phyloP scores from a whole-genome alignment of 2,113 vertebrate species.

The Kobus ellipsiprymnus region DNA sequence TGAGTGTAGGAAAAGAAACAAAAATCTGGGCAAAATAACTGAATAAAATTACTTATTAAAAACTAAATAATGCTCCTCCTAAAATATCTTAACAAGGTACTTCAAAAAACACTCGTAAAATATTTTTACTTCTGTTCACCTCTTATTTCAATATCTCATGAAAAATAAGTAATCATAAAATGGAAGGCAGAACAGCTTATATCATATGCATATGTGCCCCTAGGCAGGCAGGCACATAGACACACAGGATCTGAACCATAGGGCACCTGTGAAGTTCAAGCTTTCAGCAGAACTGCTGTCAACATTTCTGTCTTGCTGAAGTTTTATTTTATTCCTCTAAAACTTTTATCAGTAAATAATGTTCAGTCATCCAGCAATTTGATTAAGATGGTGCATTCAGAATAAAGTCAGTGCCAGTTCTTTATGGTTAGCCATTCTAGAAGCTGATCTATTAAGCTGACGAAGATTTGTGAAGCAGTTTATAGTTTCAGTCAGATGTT shows the following conservation, averaged over 20 bases:
- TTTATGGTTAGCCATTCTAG: constrained; percentile 34
- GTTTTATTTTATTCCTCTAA: constrained; percentile 51
- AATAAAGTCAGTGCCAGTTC: constrained; percentile 9
- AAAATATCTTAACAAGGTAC: background rate
- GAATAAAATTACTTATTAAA: background rate
- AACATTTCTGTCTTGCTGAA: constrained; percentile 7
- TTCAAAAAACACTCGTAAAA: background rate
- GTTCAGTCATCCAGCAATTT: constrained; percentile 54
- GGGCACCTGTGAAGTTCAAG: background rate
- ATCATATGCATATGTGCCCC: accelerated
- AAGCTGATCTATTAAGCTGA: background rate
- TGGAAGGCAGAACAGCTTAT: background rate
- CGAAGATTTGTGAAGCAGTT: constrained; percentile 28
- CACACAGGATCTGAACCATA: background rate
- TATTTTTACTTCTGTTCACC: background rate
- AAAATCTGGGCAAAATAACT: background rate
- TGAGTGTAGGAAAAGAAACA: background rate
- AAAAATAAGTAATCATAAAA: background rate
- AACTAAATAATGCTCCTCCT: background rate
- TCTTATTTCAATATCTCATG: background rate
- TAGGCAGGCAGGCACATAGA: accelerated
- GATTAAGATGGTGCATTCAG: constrained; percentile 44
- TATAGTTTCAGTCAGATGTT: background rate
- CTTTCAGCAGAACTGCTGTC: constrained; percentile 12
- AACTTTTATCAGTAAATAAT: constrained; percentile 63